Evolutionary conservation across 2,113 vertebrate genomes (phyloP), one percentile per base, ranked within the genome.

Genomic region (Genyomyrus donnyi): DNA sequence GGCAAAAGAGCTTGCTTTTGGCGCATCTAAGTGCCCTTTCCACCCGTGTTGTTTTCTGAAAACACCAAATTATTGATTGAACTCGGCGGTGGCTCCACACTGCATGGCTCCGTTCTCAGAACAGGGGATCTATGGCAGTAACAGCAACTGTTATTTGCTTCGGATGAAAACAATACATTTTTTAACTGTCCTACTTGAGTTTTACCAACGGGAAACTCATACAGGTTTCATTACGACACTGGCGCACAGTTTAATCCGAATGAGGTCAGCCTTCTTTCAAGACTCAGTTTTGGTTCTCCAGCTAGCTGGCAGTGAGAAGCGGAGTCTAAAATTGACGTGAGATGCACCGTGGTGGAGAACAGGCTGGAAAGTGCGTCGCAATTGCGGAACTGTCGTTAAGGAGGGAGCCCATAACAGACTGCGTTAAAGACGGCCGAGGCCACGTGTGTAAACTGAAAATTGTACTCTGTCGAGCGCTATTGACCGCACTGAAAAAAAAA

Each of bases 241-340:
- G 15, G 39, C 42, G 42, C 42, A 24, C 83, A 85, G 39, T 48
- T 85, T 46, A 46, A 46, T 48, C 39, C 9, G 45, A 85, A 85
- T 85, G 42, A 85, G 83, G 83, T 85, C 83, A 85, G 45, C 39
- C 24, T 85, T 48, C 83, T 85, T 85, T 85, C 42, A 85, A 48
- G 39, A 24, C 24, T 85, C 42, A 85, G 39, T 85, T 45, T n/a
- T 24, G 35, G 39, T 48, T 85, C 83, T 85, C 83, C 21, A 85
- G 45, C 48, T 46, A 85, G 39, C 42, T 85, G 83, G 45, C 83
- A 85, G 45, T 46, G 83, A 85, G 42, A 39, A 17, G 35, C 35
- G 74, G n/a, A 70, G 74, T 80, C 74, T 42, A 80, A 80, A 80
- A 42, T 19, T 80, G 74, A 80, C 74, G 74, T 48, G 39, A 46